These are phyloP conservation scores for Lagopus muta DNA, from an alignment of 2,113 vertebrate genomes.

Conservation along the genomic window DNA sequence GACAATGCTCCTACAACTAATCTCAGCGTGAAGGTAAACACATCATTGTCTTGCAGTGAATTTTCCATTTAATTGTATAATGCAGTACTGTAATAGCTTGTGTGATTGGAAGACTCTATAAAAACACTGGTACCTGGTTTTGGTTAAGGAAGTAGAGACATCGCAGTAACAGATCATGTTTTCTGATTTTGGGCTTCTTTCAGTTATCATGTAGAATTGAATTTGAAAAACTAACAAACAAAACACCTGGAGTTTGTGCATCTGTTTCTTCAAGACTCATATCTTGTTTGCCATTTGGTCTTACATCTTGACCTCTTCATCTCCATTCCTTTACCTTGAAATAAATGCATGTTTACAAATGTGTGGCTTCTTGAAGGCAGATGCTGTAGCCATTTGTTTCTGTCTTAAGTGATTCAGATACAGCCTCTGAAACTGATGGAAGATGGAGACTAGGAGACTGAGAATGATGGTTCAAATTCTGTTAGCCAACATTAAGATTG, in stretches of 20 bases:
- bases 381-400: not conserved
- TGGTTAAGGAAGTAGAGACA: not conserved
- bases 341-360: not conserved
- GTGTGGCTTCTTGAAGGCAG: not conserved
- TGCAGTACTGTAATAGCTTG: slow-evolving; percentile 13
- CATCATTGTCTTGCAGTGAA: slow-evolving; percentile 52
- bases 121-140: slow-evolving; percentile 14
- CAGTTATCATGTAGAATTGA: not conserved
- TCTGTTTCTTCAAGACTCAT: not conserved
- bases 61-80: slow-evolving; percentile 64
- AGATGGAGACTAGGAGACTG: not conserved
- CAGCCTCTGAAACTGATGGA: not conserved
- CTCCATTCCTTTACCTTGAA: not conserved
- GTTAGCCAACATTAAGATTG: not conserved
- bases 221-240: accelerated
- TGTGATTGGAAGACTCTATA: slow-evolving; percentile 41
- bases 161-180: not conserved
- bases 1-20: slow-evolving; percentile 68
- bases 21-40: slow-evolving; percentile 65
- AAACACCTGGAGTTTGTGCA: not conserved
- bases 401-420: not conserved
- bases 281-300: not conserved
- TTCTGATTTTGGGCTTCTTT: not conserved
- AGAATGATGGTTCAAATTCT: not conserved
- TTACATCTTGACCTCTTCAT: not conserved